Evolutionary conservation across 2,888 invertebrate species (phyloP).

Genomic region (Phoenoteleia sp.): DNA sequence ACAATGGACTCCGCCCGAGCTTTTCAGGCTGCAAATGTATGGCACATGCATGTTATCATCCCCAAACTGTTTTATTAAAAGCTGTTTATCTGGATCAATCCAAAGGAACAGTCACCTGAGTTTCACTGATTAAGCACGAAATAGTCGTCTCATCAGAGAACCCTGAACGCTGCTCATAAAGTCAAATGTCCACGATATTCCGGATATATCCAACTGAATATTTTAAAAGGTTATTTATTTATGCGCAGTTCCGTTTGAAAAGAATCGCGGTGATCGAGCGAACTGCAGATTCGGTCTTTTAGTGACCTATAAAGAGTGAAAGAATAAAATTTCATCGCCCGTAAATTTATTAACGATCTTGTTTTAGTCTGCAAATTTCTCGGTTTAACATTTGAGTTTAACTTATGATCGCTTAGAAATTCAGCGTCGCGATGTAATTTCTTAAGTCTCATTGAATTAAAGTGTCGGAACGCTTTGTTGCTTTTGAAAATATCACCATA

Average conservation of each 20-base stretch:
- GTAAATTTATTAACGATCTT: conserved; percentile 26
- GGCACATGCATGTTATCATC: background rate
- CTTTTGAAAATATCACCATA: background rate
- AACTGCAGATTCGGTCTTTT: background rate
- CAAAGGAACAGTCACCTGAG: conserved; percentile 5
- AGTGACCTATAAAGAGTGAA: background rate
- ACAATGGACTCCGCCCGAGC: conserved; percentile 28
- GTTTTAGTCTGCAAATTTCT: background rate
- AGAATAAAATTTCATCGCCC: conserved; percentile 10
- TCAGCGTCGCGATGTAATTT: background rate
- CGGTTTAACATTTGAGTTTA: background rate
- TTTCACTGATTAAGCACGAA: too few species aligned
- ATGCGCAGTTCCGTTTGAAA: background rate
- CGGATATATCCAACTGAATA: background rate
- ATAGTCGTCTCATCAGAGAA: too few species aligned
- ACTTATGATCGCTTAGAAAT: conserved; percentile 18
- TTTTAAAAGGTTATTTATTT: background rate
- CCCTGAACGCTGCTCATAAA: too few species aligned
- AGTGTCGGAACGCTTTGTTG: conserved; percentile 13
- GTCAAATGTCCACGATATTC: background rate
- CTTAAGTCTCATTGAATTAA: conserved; percentile 10
- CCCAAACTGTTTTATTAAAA: conserved; percentile 27
- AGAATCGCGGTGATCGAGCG: background rate
- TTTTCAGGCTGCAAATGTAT: conserved; percentile 27
- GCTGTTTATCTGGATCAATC: conserved; percentile 26